These are phyloP conservation scores for Choloepus didactylus DNA, from an alignment of 2,797 vertebrate species.

Conservation along the genomic window DNA sequence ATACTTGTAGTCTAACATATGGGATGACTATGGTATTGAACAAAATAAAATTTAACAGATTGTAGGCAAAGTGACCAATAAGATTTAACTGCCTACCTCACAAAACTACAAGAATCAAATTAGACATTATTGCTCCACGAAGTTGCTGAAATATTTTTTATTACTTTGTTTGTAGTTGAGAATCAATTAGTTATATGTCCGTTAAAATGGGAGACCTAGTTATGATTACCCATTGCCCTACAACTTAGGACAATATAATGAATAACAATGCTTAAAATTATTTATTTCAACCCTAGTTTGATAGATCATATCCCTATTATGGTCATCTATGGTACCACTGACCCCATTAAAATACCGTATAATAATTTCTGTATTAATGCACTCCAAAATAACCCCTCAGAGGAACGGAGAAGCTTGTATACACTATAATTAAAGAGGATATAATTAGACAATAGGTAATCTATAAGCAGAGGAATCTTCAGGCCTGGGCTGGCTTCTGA, in stretches of 20 bases:
- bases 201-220: not conserved
- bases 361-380: conserved; percentile 20
- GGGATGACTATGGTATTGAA: not conserved
- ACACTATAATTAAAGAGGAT: conserved; percentile 42
- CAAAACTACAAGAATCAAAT: not conserved
- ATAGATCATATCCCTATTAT: conserved; percentile 18
- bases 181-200: not conserved
- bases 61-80: not conserved
- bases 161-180: not conserved
- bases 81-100: not conserved
- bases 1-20: not conserved
- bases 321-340: not conserved
- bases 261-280: conserved; percentile 25
- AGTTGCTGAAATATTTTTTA: conserved; percentile 16
- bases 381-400: not conserved
- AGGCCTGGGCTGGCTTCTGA: conserved; percentile 7
- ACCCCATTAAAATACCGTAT: conserved; percentile 43
- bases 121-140: not conserved
- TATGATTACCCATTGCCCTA: not conserved
- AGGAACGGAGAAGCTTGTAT: not conserved
- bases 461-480: conserved; percentile 46
- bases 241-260: not conserved
- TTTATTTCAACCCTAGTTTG: conserved; percentile 13
- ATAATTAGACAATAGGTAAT: conserved; percentile 62
- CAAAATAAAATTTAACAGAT: conserved; percentile 9